These are phyloP conservation scores for Pycnomerus fuliginosus DNA, from an alignment of 2,888 invertebrate species.

Conservation along the genomic window DNA sequence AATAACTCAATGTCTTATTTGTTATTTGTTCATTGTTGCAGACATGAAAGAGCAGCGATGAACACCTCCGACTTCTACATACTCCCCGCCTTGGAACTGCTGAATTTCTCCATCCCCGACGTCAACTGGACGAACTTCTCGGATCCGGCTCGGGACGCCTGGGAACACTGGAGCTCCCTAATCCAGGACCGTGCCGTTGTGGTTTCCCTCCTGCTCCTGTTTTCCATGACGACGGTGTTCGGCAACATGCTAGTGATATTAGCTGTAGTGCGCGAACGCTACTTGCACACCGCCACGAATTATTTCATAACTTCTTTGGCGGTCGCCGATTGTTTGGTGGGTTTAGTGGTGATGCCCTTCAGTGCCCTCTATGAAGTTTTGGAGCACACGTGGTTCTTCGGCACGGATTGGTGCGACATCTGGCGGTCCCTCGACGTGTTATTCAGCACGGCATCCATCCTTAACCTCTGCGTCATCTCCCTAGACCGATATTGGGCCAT, in stretches of 20 bases:
- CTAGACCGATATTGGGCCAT: slow-evolving; percentile 98
- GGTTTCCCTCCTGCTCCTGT: slow-evolving; percentile 79
- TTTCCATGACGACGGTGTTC: slow-evolving; percentile 90
- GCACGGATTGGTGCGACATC: slow-evolving; percentile 94
- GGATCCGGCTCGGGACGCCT: slow-evolving; percentile 46
- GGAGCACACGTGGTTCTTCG: slow-evolving; percentile 92
- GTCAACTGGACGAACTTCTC: slow-evolving; percentile 42
- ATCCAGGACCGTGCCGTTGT: slow-evolving; percentile 72
- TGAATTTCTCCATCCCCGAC: slow-evolving; percentile 27
- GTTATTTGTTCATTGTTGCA: no score
- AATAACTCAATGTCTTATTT: no score
- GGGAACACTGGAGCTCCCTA: slow-evolving; percentile 55
- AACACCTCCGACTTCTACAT: slow-evolving; percentile 34
- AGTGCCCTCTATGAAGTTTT: slow-evolving; percentile 87
- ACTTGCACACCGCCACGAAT: slow-evolving; percentile 95
- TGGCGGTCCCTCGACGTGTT: slow-evolving; percentile 97
- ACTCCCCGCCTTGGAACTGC: slow-evolving; percentile 24
- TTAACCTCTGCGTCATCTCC: slow-evolving; percentile 96
- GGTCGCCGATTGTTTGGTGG: slow-evolving; percentile 94
- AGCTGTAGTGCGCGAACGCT: slow-evolving; percentile 89
- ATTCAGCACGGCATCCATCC: slow-evolving; percentile 95
- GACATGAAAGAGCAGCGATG: slow-evolving; percentile 31
- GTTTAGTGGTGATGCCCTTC: slow-evolving; percentile 97
- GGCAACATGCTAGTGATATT: slow-evolving; percentile 94
- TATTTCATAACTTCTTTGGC: slow-evolving; percentile 97